Evolutionary conservation across 2,888 invertebrate genomes (phyloP), one percentile per base, ranked within the genome.

Genomic region (Morpho helenor): DNA sequence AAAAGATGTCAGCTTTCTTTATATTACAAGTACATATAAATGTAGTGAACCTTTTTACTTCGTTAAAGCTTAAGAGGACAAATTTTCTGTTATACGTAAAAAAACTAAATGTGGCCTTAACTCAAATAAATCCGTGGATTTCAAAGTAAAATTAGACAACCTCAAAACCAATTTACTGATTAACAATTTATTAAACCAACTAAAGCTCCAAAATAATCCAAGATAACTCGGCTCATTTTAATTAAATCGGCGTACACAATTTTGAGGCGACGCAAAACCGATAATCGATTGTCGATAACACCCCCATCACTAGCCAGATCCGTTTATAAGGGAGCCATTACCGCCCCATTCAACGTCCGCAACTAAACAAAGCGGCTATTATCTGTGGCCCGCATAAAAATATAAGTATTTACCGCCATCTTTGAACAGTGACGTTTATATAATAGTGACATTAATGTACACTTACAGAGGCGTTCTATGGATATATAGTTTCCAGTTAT

Each of bases 371-470:
- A 69, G 67, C 70, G 66, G 62, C 72, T 66, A 75, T 77, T 79
- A 76, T 70, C 60, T 56, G 61, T 73, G 62, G 62, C 79, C 78
- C 79, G 79, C 77, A 80, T 81, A 76, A 74, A 78, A 80, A 71
- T 72, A 71, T 62, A 70, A 64, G 66, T 72, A 70, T 72, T 70
- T 68, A 70, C 70, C 64, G 69, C 72, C 71, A 57, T 63, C 61
- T 61, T 59, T 47, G 54, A 55, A 56, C 67, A 60, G 52, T 61
- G 53, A 48, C 48, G 52, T 60, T 52, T 54, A 52, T 41, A 40
- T 41, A 43, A 16, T 16, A 43, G 52, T 44, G 52, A 49, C 49
- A 46, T 44, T 42, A 31, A 53, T 43, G 45, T 42, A 8, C 9
- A 10, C 16, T 16, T 49, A n/a, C 10, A 9, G 31, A 31, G 45